Percentiles rank a stretch among this genome's conserved stretches.
Evolutionary conservation across 2,797 vertebrate genomes (phyloP).

Genomic region (Crenuchus spilurus): DNA sequence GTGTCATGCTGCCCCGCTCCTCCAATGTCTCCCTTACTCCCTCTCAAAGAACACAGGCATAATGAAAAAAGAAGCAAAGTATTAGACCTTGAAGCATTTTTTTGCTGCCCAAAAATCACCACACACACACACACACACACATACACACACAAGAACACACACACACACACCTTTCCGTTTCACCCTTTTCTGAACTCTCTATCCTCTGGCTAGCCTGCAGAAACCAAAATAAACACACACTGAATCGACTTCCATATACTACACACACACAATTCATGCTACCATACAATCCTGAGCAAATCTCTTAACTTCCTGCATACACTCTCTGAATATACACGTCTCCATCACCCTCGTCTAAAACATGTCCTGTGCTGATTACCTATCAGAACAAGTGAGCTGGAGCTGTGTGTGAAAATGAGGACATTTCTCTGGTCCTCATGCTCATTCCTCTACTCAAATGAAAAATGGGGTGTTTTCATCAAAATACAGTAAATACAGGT

Average conservation of each 20-base stretch:
- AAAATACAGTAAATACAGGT: no score
- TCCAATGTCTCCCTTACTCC: constrained; percentile 31
- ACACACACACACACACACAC: constrained; percentile 44
- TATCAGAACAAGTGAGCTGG: no score
- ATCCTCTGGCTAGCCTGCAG: constrained; percentile 57
- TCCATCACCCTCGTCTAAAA: no score
- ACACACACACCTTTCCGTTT: constrained; percentile 68
- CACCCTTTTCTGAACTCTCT: constrained; percentile 71
- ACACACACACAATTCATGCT: constrained; percentile 56
- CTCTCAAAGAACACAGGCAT: constrained; percentile 28
- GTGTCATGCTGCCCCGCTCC: constrained; percentile 52
- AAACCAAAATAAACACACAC: constrained; percentile 70
- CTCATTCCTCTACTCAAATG: no score
- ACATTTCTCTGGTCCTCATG: no score
- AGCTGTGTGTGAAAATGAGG: no score
- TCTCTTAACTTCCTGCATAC: neutral
- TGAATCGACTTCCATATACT: constrained; percentile 33
- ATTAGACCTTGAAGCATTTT: constrained; percentile 25
- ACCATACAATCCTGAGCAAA: neutral
- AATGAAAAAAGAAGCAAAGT: neutral
- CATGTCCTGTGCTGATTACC: no score
- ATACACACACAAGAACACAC: constrained; percentile 60
- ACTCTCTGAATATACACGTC: neutral
- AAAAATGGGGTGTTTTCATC: no score
- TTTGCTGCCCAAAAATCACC: neutral